Base-by-base conservation (phyloP, 2,888 invertebrate genomes). In the Lycia hirtaria region DNA sequence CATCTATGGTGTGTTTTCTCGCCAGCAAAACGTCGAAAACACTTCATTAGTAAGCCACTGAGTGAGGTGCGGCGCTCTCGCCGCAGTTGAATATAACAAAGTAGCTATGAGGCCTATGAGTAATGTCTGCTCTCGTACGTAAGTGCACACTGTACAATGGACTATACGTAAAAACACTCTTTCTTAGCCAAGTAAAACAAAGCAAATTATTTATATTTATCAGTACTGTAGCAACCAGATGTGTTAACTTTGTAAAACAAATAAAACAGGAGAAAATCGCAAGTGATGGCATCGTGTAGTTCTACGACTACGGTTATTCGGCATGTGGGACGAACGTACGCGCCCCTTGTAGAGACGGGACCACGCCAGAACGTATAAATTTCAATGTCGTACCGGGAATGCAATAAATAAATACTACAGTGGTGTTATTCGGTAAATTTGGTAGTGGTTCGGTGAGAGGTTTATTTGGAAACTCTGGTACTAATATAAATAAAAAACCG, bases 351-450 rank as follows among this genome's bases (percentile, higher is more conserved):
- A 48, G 67, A 65, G 72, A 71, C 67, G 56, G 56, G 45, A 45
- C 51, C 62, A 68, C 62, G 64, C 66, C 60, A 58, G 63, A 59
- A 51, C 54, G 62, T 60, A 72, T 74, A 75, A 76, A 73, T 75
- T 67, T 72, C 51, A 62, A 57, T 65, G 66, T 65, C 65, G 33
- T 56, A n/a, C 54, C 58, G 57, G 33, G 57, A 57, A 68, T 66
- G 56, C 67, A 65, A 74, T 72, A 69, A 68, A 68, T 69, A 67
- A 48, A 57, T 57, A 51, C 58, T 51, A 50, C 38, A 24, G 32
- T 47, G 51, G 33, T 52, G 4, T 26, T 15, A 9, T 26, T 41
- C 35, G 7, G 17, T 17, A 17, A 35, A 35, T 35, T 35, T 49
- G 54, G 50, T 58, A 57, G 54, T 56, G 33, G 50, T 51, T 14